Base-by-base conservation (phyloP, 2,888 invertebrate species). In the Rhamphomyia laevipes region DNA sequence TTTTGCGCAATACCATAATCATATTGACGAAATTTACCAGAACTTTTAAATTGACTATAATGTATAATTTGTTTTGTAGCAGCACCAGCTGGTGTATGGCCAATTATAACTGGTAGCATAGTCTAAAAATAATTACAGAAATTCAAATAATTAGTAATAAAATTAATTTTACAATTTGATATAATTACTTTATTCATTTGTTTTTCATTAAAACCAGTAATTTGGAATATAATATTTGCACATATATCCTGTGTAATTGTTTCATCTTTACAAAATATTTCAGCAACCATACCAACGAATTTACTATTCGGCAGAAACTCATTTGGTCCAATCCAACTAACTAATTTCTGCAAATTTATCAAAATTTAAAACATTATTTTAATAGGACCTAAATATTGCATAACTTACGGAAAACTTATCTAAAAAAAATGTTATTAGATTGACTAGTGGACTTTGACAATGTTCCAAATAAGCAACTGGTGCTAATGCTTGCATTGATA, bases 21-120 rank as follows among this genome's bases (percentile, higher is more conserved):
- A 57, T 75, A 81, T 52, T 78, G 75, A 15, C 76, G 70, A 62
- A 80, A 79, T 2, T 63, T 58, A 1, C 71, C 72, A 1, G 73
- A 74, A 11, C 64, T 59, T 17, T 80, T 74, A 18, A 78, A 72
- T 68, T 89, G 89, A 0, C 73, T 80, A 61, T 77, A 88, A 65
- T 90, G 89, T 6, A 79, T 70, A 7, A 87, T 63, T 63, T 86
- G 85, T 58, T 77, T 77, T 1, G 78, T 76, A 1, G 86, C 75
- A 0, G 81, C 73, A 3, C 86, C 86, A 2, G 85, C 83, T 1
- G 86, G 86, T 0, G 74, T 67, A 57, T 84, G 82, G 0, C 77
- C 77, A n/a, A 81, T 59, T 49, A 82, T 78, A 0, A 82, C 78
- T 0, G 84, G 82, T 27, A 86, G 56, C 70, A 84, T 75, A 2